Evolutionary conservation across 2,888 invertebrate genomes (phyloP).

Genomic region (Parnassius smintheus): DNA sequence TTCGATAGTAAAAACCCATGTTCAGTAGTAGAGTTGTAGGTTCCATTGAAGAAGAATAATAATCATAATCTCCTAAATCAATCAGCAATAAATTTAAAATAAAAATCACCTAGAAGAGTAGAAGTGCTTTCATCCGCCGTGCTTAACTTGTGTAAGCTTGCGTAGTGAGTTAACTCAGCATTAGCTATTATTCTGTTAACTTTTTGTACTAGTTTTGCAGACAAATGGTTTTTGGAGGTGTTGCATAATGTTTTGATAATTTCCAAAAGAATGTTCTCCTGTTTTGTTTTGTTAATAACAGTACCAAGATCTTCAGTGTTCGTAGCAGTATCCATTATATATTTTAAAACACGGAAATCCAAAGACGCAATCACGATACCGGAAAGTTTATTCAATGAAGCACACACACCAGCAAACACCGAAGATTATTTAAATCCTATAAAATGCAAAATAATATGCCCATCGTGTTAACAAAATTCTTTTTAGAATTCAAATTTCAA

Average conservation of each 20-base stretch:
- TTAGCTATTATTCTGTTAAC: constrained; percentile 66
- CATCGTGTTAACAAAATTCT: neutral
- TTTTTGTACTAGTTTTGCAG: constrained; percentile 58
- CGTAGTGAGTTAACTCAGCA: constrained; percentile 62
- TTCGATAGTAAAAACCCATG: too few relatives aligned
- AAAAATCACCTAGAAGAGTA: constrained; percentile 55
- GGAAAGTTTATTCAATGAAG: too few relatives aligned
- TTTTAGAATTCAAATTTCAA: constrained; percentile 8
- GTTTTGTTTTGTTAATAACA: constrained; percentile 45
- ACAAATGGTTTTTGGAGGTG: constrained; percentile 47
- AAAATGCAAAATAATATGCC: too few relatives aligned
- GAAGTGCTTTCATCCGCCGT: constrained; percentile 68
- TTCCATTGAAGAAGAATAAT: neutral
- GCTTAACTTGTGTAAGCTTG: constrained; percentile 65
- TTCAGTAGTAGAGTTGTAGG: too few relatives aligned
- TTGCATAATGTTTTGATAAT: constrained; percentile 63
- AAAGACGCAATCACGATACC: neutral
- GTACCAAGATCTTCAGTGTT: constrained; percentile 46
- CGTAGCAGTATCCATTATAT: constrained; percentile 56
- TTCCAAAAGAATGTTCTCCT: constrained; percentile 62
- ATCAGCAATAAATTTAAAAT: too few relatives aligned
- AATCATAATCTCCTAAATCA: neutral
- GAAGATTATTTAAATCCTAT: too few relatives aligned
- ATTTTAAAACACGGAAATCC: neutral
- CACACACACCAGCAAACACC: too few relatives aligned